These are phyloP conservation scores for Pseudococcus jackbeardsleyi DNA, from an alignment of 2,888 invertebrate genomes.

Conservation along the genomic window DNA sequence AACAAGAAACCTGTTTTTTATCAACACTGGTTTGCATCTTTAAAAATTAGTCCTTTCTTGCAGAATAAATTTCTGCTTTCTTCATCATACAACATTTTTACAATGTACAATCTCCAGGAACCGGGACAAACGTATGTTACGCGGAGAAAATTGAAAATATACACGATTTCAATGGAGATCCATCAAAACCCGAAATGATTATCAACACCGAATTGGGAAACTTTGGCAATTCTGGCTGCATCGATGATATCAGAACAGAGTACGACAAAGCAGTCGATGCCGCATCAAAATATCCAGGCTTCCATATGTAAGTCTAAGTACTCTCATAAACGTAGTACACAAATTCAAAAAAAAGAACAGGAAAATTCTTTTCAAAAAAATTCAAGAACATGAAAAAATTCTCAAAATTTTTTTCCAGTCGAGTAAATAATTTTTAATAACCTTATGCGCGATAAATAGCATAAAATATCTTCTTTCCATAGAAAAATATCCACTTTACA, in stretches of 20 bases:
- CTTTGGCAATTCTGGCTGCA: conserved; percentile 75
- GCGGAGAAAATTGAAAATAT: conserved; percentile 74
- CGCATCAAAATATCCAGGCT: conserved; percentile 70
- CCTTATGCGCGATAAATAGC: conserved; percentile 4
- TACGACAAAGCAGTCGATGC: conserved; percentile 73
- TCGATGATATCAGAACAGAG: conserved; percentile 73
- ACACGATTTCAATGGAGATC: conserved; percentile 71
- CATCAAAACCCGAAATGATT: conserved; percentile 71
- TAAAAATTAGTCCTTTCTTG: no score
- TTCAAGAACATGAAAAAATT: background rate
- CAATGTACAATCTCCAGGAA: conserved; percentile 69
- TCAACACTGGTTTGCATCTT: no score
- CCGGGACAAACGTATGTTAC: conserved; percentile 76
- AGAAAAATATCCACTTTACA: background rate
- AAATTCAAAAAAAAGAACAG: background rate
- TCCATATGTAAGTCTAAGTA: conserved; percentile 7
- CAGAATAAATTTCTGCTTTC: no score
- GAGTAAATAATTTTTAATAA: background rate
- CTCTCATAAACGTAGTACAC: background rate
- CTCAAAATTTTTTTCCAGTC: background rate
- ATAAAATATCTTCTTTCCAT: background rate
- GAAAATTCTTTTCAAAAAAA: background rate
- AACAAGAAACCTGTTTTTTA: no score
- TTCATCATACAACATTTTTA: no score
- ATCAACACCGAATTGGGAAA: conserved; percentile 79